Evolutionary conservation across 1,140 invertebrate species (phyloP).

Genomic region (Bradynema listronoti): DNA sequence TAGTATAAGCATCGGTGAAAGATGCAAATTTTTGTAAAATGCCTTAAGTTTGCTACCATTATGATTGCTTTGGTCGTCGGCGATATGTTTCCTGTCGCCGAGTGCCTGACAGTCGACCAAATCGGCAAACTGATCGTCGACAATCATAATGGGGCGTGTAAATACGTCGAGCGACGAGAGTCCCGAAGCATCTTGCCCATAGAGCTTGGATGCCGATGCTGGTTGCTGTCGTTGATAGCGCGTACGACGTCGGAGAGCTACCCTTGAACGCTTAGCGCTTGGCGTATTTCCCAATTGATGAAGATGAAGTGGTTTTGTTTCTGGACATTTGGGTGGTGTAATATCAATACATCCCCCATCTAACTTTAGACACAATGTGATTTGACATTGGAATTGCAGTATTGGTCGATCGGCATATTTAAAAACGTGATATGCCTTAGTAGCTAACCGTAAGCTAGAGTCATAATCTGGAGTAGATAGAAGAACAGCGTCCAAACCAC

Average conservation of each 20-base stretch:
- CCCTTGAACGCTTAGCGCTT: conserved; percentile 8
- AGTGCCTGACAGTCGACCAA: conserved; percentile 32
- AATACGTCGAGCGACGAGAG: conserved; percentile 47
- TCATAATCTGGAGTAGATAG: conserved; percentile 55
- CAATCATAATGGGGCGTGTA: conserved; percentile 46
- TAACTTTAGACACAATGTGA: conserved; percentile 55
- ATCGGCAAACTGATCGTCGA: conserved; percentile 43
- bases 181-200: conserved; percentile 14
- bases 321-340: conserved; percentile 52
- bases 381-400: conserved; percentile 57
- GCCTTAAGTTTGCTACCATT: neutral
- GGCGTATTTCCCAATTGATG: conserved; percentile 10
- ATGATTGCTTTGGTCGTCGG: neutral
- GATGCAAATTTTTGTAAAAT: neutral
- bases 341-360: conserved; percentile 54
- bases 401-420: conserved; percentile 57
- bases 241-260: too few species aligned
- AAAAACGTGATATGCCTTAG: conserved; percentile 54
- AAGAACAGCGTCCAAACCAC: conserved; percentile 49
- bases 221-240: neutral
- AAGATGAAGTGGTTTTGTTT: conserved; percentile 39
- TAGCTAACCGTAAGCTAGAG: conserved; percentile 40
- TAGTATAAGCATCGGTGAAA: neutral
- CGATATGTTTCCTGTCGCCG: neutral
- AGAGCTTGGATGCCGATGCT: conserved; percentile 22